Conservation (phyloP, 2,113 vertebrate genomes). For the Telmatochromis sp. region DNA sequence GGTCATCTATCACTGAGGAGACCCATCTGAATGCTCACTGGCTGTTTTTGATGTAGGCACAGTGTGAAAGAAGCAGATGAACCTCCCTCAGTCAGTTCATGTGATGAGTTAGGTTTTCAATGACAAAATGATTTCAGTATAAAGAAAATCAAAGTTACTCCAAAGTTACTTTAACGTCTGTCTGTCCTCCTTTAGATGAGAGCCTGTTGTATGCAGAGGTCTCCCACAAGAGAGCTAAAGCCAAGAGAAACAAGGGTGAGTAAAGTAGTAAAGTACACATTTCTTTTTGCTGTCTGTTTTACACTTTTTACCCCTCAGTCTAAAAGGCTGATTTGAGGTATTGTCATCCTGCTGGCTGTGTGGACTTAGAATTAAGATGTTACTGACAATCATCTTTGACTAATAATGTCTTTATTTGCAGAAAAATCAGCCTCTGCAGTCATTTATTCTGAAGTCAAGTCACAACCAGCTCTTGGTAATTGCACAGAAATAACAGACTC, state of each 20-base stretch:
- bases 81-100: neutral
- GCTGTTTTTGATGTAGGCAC: neutral
- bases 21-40: neutral
- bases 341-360: fast-evolving
- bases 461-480: neutral
- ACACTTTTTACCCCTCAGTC: fast-evolving
- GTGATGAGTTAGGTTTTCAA: fast-evolving
- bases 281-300: neutral
- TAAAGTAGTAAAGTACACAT: neutral
- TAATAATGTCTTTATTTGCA: neutral
- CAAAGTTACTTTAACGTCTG: fast-evolving
- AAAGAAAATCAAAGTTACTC: neutral
- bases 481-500: neutral
- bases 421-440: neutral
- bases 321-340: neutral
- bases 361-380: neutral
- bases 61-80: neutral
- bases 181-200: neutral
- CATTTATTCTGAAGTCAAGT: neutral
- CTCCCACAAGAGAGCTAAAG: neutral
- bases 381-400: neutral
- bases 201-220: neutral
- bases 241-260: neutral
- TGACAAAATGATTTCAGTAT: neutral
- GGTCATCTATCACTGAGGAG: fast-evolving